phyloP scores from a whole-genome alignment of 2,797 vertebrate species.

The Eulemur albifrons region DNA sequence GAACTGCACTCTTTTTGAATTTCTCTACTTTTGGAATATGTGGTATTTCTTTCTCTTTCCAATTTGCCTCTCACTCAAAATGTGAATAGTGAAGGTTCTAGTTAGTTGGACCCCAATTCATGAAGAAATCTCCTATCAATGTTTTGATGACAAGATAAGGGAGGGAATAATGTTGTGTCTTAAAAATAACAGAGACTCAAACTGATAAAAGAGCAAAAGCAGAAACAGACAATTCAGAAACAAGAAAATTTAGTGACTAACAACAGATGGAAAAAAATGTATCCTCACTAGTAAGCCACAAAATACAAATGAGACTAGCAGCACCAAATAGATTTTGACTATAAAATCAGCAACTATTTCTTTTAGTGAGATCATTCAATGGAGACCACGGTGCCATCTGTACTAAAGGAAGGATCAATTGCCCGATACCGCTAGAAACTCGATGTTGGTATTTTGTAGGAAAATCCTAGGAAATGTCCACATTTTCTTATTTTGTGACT shows the following conservation, averaged over 20 bases:
- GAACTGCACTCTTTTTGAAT: slow-evolving; percentile 68
- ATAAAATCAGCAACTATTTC: background rate
- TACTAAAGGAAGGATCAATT: background rate
- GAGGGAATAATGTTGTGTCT: background rate
- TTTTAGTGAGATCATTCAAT: background rate
- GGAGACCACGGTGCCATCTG: background rate
- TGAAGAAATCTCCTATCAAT: background rate
- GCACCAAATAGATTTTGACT: background rate
- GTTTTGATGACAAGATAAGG: background rate
- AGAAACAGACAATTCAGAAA: slow-evolving; percentile 26
- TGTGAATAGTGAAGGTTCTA: slow-evolving; percentile 26
- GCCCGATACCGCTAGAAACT: background rate
- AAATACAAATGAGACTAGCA: background rate
- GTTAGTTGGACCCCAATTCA: background rate
- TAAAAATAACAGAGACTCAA: background rate
- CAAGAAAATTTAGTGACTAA: background rate
- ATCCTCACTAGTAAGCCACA: background rate
- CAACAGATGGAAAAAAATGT: background rate
- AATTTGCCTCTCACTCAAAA: slow-evolving; percentile 11
- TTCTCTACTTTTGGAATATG: slow-evolving; percentile 69
- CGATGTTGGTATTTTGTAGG: accelerated
- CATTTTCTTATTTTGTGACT: background rate
- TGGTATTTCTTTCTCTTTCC: slow-evolving; percentile 69
- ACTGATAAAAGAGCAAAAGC: background rate
- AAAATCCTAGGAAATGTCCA: background rate